phyloP scores from a whole-genome alignment of 2,113 vertebrate species.

The Larimichthys crocea region DNA sequence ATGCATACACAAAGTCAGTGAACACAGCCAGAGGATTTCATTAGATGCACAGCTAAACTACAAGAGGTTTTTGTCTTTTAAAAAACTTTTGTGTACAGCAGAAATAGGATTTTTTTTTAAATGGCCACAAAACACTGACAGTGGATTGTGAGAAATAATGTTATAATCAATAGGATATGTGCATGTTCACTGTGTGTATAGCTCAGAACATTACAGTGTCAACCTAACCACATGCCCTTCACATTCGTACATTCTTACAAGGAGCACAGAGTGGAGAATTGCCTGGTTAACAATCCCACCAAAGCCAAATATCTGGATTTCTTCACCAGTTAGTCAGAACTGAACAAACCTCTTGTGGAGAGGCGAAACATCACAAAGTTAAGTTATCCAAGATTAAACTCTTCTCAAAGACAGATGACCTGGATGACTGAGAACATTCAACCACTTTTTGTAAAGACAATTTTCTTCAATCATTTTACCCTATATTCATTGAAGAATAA shows the following conservation, averaged over 20 bases:
- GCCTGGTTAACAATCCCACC: too few relatives aligned
- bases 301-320: too few relatives aligned
- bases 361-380: too few relatives aligned
- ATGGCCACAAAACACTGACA: conserved; percentile 1
- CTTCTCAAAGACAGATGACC: too few relatives aligned
- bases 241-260: background rate
- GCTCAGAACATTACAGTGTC: background rate
- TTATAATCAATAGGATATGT: background rate
- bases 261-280: too few relatives aligned
- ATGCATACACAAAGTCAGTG: background rate
- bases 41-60: background rate
- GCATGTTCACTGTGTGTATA: background rate
- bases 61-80: conserved; percentile 1
- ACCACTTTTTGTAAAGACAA: background rate
- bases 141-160: too few relatives aligned
- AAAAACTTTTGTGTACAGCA: background rate
- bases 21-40: conserved; percentile 21
- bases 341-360: too few relatives aligned
- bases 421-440: background rate
- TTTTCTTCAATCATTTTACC: background rate
- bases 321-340: too few relatives aligned
- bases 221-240: too few relatives aligned
- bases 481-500: background rate
- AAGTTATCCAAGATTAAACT: too few relatives aligned
- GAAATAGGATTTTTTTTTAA: background rate